phyloP scores from a whole-genome alignment of 35 echinoderm and acorn worm species.

The Lytechinus pictus region DNA sequence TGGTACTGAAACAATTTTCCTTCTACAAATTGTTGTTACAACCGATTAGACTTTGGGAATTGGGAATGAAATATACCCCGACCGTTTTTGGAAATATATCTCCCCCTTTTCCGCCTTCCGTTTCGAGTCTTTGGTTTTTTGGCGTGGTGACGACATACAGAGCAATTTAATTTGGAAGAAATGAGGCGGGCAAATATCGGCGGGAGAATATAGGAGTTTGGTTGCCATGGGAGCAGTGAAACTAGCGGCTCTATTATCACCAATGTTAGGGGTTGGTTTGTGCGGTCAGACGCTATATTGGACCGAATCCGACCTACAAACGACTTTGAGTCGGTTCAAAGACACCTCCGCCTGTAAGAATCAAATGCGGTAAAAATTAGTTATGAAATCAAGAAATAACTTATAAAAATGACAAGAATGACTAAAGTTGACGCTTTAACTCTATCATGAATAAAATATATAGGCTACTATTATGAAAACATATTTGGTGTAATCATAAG shows the following conservation, averaged over 20 bases:
- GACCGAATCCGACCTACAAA: neutral
- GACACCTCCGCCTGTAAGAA: neutral
- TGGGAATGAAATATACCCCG: neutral
- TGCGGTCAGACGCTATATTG: conserved; percentile 10
- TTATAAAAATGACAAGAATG: neutral
- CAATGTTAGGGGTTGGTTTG: neutral
- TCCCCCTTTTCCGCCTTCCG: neutral
- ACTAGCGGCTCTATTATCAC: neutral
- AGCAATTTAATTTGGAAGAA: conserved; percentile 32
- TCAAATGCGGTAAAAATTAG: neutral
- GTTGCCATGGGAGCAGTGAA: neutral
- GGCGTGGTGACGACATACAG: conserved; percentile 32
- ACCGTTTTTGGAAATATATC: neutral
- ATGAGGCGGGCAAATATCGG: conserved; percentile 16
- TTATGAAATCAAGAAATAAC: neutral
- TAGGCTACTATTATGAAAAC: neutral
- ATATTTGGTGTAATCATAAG: neutral
- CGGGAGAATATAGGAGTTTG: neutral
- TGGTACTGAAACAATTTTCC: conserved; percentile 4
- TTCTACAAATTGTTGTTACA: conserved; percentile 4
- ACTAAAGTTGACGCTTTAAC: neutral
- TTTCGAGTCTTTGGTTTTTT: neutral
- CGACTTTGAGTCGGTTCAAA: neutral
- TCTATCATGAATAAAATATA: neutral
- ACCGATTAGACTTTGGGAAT: conserved; percentile 18